Conservation (phyloP, 1,140 invertebrate genomes). For the Leptinotarsa texana region DNA sequence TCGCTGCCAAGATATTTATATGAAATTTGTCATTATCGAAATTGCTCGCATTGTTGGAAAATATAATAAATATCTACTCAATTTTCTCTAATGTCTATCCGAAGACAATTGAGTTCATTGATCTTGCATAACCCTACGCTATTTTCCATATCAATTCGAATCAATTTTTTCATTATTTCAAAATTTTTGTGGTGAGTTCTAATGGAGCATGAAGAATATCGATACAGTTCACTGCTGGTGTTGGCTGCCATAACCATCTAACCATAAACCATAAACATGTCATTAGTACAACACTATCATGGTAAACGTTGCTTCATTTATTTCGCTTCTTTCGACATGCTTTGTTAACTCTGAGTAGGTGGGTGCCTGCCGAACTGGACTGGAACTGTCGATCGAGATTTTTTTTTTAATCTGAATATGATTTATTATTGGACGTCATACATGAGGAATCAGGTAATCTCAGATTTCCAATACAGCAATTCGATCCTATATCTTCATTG, state of each 20-base stretch:
- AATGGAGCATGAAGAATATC: constrained; percentile 30
- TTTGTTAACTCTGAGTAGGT: constrained; percentile 30
- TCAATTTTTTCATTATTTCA: constrained; percentile 13
- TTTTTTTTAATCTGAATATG: background rate
- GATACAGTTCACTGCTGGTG: constrained; percentile 30
- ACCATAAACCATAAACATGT: constrained; percentile 32
- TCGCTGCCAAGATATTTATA: too few species aligned
- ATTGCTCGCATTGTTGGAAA: too few species aligned
- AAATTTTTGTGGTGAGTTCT: constrained; percentile 13
- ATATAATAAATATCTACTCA: too few species aligned
- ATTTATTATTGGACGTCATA: background rate
- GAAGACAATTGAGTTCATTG: constrained; percentile 8
- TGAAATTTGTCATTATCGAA: too few species aligned
- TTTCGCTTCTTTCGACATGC: constrained; percentile 22
- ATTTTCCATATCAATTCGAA: constrained; percentile 20
- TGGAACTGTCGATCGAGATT: constrained; percentile 3
- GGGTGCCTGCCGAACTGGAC: constrained; percentile 17
- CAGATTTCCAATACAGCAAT: too few species aligned
- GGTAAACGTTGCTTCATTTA: constrained; percentile 22
- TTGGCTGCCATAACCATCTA: constrained; percentile 27
- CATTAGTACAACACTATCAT: constrained; percentile 25
- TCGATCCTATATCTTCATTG: too few species aligned
- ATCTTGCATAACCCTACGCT: constrained; percentile 10
- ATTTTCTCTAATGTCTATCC: too few species aligned
- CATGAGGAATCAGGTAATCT: background rate